phyloP scores from a whole-genome alignment of 1,140 invertebrate genomes.

The Arctopsyche grandis region DNA sequence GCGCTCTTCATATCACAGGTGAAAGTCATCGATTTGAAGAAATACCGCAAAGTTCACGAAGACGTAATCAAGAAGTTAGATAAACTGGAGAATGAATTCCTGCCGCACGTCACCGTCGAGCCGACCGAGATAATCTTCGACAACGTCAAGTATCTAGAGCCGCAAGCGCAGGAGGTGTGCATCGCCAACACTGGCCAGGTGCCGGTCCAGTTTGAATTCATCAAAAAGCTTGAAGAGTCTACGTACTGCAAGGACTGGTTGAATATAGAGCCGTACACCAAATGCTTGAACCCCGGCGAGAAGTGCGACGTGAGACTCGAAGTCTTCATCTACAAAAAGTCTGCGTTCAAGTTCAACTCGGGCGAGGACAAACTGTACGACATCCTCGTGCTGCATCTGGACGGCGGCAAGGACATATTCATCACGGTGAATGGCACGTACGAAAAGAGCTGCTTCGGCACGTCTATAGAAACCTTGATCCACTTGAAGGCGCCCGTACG shows the following conservation, averaged over 20 bases:
- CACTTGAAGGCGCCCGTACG: conserved; percentile 83
- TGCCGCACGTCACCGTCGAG: conserved; percentile 95
- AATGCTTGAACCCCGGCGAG: conserved; percentile 74
- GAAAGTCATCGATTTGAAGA: conserved; percentile 85
- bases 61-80: conserved; percentile 96
- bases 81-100: conserved; percentile 95
- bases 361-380: conserved; percentile 90
- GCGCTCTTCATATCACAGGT: conserved; percentile 83
- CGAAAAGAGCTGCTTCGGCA: conserved; percentile 92
- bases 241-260: conserved; percentile 95
- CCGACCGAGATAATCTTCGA: conserved; percentile 92
- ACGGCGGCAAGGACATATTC: conserved; percentile 97
- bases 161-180: conserved; percentile 80
- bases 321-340: conserved; percentile 82
- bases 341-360: conserved; percentile 81
- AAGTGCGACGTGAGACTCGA: conserved; percentile 85
- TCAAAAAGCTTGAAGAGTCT: conserved; percentile 89
- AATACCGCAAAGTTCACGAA: conserved; percentile 92
- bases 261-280: conserved; percentile 80
- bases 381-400: conserved; percentile 93
- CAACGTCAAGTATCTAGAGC: conserved; percentile 85
- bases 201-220: conserved; percentile 94
- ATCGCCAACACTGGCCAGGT: conserved; percentile 96
- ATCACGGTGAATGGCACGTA: conserved; percentile 89
- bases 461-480: conserved; percentile 89